Conservation (phyloP, 2,888 invertebrate genomes). For the Heliconius erato region DNA sequence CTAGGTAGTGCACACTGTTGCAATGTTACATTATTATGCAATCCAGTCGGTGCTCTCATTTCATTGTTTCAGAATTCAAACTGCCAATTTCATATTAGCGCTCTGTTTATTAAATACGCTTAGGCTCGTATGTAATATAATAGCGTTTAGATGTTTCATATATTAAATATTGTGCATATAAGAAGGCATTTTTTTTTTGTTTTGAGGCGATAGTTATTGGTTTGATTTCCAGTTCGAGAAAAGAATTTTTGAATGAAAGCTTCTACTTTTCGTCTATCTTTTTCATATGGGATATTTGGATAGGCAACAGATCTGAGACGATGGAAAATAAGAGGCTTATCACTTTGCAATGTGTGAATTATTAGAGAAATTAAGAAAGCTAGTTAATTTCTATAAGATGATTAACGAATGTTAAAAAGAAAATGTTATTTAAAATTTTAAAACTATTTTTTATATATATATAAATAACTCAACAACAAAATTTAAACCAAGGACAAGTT, state of each 20-base stretch:
- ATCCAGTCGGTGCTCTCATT: conserved; percentile 44
- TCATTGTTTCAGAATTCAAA: conserved; percentile 44
- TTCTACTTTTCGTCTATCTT: too few relatives aligned
- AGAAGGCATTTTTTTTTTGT: neutral
- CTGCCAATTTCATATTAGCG: conserved; percentile 46
- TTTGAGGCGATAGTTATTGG: neutral
- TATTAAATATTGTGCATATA: neutral
- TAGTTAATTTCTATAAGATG: too few relatives aligned
- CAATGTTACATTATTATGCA: conserved; percentile 45
- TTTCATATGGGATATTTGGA: too few relatives aligned
- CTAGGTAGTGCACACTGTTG: conserved; percentile 24
- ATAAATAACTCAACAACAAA: neutral
- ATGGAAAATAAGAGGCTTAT: too few relatives aligned
- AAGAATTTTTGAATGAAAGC: too few relatives aligned
- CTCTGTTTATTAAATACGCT: conserved; percentile 5
- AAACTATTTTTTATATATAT: too few relatives aligned
- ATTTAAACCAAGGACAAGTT: neutral
- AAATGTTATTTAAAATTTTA: too few relatives aligned
- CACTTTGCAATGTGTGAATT: too few relatives aligned
- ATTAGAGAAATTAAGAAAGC: too few relatives aligned
- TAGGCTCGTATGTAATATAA: neutral
- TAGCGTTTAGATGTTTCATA: neutral
- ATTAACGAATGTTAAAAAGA: too few relatives aligned
- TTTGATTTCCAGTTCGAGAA: neutral
- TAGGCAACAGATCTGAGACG: too few relatives aligned